phyloP scores from a whole-genome alignment of 2,888 invertebrate species.

The Thereva nobilitata region DNA sequence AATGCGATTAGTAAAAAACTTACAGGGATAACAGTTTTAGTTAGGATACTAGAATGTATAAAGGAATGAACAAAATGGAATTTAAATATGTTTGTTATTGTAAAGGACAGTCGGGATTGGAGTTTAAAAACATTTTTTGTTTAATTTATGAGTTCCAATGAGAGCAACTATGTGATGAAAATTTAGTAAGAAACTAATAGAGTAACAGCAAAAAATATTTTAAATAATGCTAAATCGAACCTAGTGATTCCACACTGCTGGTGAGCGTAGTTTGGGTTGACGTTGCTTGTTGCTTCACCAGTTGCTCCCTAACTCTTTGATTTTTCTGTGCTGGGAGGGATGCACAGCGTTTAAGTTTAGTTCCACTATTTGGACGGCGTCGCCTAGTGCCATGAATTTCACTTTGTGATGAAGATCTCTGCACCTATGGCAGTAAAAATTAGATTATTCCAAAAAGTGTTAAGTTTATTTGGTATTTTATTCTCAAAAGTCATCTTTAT shows the following conservation, averaged over 20 bases:
- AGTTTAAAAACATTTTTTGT: slow-evolving; percentile 16
- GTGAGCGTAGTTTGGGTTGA: slow-evolving; percentile 49
- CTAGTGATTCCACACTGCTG: slow-evolving; percentile 57
- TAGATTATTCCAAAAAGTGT: too few relatives aligned
- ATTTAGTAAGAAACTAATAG: slow-evolving; percentile 23
- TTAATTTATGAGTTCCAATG: slow-evolving; percentile 7
- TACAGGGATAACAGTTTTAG: background rate
- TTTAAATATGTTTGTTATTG: background rate
- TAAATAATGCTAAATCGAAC: slow-evolving; percentile 44
- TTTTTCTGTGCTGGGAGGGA: slow-evolving; percentile 60
- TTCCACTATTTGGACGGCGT: slow-evolving; percentile 54
- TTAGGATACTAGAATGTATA: background rate
- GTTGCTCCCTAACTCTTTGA: slow-evolving; percentile 38
- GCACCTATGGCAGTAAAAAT: slow-evolving; percentile 52
- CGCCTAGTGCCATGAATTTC: slow-evolving; percentile 62
- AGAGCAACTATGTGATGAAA: slow-evolving; percentile 26
- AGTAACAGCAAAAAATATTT: background rate
- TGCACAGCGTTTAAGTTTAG: slow-evolving; percentile 63
- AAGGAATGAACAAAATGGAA: slow-evolving; percentile 1
- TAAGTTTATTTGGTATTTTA: too few relatives aligned
- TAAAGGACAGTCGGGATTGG: background rate
- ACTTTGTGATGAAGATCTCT: slow-evolving; percentile 63
- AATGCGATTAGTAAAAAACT: slow-evolving; percentile 24
- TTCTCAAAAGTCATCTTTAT: too few relatives aligned
- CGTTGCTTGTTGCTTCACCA: slow-evolving; percentile 46